Evolutionary conservation across 35 echinoderm and acorn worm species (phyloP).

Genomic region (Anneissia japonica): DNA sequence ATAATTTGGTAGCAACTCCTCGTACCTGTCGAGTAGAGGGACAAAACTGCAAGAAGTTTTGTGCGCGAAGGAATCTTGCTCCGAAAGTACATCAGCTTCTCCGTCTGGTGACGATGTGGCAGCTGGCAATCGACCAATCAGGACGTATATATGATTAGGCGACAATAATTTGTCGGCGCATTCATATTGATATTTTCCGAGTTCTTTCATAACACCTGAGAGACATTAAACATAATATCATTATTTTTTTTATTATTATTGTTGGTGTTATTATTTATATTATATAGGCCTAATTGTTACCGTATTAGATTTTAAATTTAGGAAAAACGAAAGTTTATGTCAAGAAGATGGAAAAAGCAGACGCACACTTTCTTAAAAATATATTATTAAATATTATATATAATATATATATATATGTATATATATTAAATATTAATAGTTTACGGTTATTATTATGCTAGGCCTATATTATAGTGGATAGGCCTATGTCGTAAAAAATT

Average conservation of each 20-base stretch:
- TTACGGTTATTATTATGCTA: no score
- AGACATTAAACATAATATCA: not conserved
- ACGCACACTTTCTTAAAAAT: no score
- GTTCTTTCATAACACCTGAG: conserved; percentile 34
- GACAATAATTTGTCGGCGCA: conserved; percentile 19
- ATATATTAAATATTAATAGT: no score
- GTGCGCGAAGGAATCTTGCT: not conserved
- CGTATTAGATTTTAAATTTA: no score
- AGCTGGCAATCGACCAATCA: not conserved
- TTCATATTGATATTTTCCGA: conserved; percentile 23
- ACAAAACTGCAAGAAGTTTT: not conserved
- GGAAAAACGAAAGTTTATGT: no score
- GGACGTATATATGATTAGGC: conserved; percentile 17
- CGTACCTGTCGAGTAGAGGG: not conserved
- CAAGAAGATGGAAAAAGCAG: no score
- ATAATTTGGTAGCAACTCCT: conserved; percentile 7
- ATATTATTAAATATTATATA: no score
- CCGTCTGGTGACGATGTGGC: not conserved
- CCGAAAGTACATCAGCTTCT: not conserved
- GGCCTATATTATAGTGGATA: no score
- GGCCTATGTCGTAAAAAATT: no score
- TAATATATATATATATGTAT: no score
- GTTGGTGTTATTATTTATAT: not conserved
- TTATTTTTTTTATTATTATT: not conserved
- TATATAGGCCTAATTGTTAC: no score